Conservation (phyloP, 35 echinoderm and acorn worm species). For the Stichopus chloronotus region DNA sequence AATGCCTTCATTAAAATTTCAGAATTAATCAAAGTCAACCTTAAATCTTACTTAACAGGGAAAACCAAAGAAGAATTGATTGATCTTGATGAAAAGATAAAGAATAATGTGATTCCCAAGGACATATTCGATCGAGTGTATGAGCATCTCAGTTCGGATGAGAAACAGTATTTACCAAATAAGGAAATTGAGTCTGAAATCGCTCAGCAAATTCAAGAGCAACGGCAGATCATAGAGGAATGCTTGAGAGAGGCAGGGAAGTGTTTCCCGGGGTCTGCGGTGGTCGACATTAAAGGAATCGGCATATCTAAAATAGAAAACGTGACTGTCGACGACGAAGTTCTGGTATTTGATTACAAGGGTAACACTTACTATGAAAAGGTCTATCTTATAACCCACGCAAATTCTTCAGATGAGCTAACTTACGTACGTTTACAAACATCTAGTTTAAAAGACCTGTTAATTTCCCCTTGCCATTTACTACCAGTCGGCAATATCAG, state of each 20-base stretch:
- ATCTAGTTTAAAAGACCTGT: neutral
- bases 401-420: neutral
- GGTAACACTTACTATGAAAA: neutral
- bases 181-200: neutral
- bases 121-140: neutral
- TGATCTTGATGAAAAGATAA: neutral
- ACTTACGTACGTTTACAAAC: neutral
- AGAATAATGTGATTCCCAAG: neutral
- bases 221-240: neutral
- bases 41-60: neutral
- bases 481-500: neutral
- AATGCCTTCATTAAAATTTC: slow-evolving; percentile 9
- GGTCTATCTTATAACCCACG: neutral
- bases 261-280: neutral
- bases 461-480: slow-evolving; percentile 31
- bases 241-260: neutral
- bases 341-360: slow-evolving; percentile 5
- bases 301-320: neutral
- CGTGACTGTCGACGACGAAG: neutral
- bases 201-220: neutral
- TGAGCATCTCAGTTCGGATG: neutral
- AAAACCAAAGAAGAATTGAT: neutral
- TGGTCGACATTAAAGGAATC: neutral
- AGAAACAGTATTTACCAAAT: neutral
- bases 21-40: neutral